Evolutionary conservation across 1,140 invertebrate species (phyloP).

Genomic region (Euwallacea fornicatus): DNA sequence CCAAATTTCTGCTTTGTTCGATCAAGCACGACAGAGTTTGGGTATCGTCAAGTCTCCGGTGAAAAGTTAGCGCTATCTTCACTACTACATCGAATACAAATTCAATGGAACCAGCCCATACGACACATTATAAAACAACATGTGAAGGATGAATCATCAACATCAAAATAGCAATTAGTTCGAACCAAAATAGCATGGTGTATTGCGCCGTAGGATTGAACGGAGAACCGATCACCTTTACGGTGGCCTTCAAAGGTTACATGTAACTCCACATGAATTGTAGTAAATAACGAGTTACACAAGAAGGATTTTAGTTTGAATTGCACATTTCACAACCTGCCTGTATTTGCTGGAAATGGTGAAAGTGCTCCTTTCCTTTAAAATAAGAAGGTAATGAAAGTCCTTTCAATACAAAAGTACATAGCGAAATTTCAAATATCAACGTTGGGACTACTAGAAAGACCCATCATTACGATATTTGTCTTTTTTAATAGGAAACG

Average conservation of each 20-base stretch:
- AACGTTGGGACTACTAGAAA: too few relatives aligned
- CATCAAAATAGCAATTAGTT: constrained; percentile 25
- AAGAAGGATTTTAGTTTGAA: too few relatives aligned
- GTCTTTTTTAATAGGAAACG: too few relatives aligned
- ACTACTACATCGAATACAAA: neutral
- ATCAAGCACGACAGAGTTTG: too few relatives aligned
- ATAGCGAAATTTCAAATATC: too few relatives aligned
- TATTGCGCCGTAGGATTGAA: constrained; percentile 24
- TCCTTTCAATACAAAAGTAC: too few relatives aligned
- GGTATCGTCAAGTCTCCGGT: neutral
- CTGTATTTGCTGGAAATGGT: too few relatives aligned
- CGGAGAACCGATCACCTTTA: constrained; percentile 20
- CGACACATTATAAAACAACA: constrained; percentile 11
- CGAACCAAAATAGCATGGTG: constrained; percentile 18
- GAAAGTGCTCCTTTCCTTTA: too few relatives aligned
- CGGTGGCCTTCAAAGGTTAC: constrained; percentile 25
- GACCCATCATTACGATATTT: too few relatives aligned
- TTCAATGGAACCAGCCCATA: neutral
- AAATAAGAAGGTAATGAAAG: too few relatives aligned
- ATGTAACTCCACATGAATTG: neutral
- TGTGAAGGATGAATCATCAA: constrained; percentile 17
- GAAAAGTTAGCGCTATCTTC: neutral
- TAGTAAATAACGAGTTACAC: constrained; percentile 8
- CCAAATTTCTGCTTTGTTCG: too few relatives aligned
- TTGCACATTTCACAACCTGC: too few relatives aligned